Base-by-base conservation (phyloP, 2,113 vertebrate genomes). In the Mesembrinibis cayennensis region DNA sequence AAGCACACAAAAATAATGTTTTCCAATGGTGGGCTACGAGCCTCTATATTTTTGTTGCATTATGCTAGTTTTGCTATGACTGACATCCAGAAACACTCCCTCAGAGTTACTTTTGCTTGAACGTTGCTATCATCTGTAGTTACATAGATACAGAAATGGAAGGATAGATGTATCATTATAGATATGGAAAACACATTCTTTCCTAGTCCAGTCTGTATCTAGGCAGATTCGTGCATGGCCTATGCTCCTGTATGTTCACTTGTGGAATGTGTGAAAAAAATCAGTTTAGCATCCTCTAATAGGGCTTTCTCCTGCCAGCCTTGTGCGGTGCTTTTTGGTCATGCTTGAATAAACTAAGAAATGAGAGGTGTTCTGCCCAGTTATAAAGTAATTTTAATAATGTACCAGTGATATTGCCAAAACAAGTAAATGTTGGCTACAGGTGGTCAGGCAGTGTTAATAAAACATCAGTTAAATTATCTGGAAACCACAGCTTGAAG, bases 381-480 rank as follows among this genome's bases (percentile, higher is more conserved):
- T 87, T 84, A 34, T 78, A 77, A 92, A 86, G 83, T 74, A 34
- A 92, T 89, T 87, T 91, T 87, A 78, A 49, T 62, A 67, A 89
- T n/a, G 47, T 87, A 63, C 77, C 47, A 50, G 11, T 59, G 29
- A 71, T 93, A 78, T 29, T 89, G 87, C 71, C 91, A 82, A 89
- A 87, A 84, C 34, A 87, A 74, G 47, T 81, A 84, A 77, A 84
- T 87, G 52, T 25, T 95, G 81, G 72, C 87, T 78, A 30, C 52
- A 71, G 55, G 38, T 89, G 50, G 10, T 66, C 23, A 73, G 65
- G 32, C 49, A 76, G 69, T 87, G 69, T 79, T 89, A 59, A 45
- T 50, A 70, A 95, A 89, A 59, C 29, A 55, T 89, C 38, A 58
- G n/a, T 81, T 70, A 87, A 70, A 34, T 81, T 71, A 36, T 87